Percentiles rank a stretch among this genome's conserved stretches.
Conservation (phyloP, 2,888 invertebrate species). For the Mongoloraphidia duomilia region DNA sequence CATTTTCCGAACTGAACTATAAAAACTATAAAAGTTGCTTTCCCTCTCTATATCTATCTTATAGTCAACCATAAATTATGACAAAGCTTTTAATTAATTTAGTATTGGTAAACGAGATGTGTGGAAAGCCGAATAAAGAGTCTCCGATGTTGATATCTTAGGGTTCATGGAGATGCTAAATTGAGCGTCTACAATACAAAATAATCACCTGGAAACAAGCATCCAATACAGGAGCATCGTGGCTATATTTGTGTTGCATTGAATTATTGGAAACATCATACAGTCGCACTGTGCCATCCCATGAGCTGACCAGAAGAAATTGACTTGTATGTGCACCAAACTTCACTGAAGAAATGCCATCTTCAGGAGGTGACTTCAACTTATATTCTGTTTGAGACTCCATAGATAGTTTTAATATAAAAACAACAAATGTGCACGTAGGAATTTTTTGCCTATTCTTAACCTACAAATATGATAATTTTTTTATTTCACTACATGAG, state of each 20-base stretch:
- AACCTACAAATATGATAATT: too few relatives aligned
- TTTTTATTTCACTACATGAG: too few relatives aligned
- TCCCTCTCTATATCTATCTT: too few relatives aligned
- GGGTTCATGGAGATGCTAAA: too few relatives aligned
- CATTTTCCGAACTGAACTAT: too few relatives aligned
- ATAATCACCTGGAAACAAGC: slow-evolving; percentile 67
- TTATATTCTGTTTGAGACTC: slow-evolving; percentile 79
- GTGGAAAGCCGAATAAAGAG: slow-evolving; percentile 1
- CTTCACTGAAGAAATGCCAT: slow-evolving; percentile 89
- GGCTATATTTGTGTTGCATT: slow-evolving; percentile 76
- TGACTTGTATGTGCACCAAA: slow-evolving; percentile 91
- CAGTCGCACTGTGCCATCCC: slow-evolving; percentile 87
- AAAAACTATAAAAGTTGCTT: too few relatives aligned
- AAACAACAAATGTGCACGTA: too few relatives aligned
- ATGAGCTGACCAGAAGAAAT: slow-evolving; percentile 85
- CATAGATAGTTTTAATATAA: slow-evolving; percentile 29
- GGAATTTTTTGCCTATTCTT: too few relatives aligned
- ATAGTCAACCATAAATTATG: too few relatives aligned
- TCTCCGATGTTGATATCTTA: background rate
- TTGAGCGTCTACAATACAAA: slow-evolving; percentile 6
- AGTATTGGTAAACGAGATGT: too few relatives aligned
- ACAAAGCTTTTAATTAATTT: too few relatives aligned
- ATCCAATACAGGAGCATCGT: slow-evolving; percentile 82
- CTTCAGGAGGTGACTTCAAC: slow-evolving; percentile 78
- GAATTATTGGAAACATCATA: slow-evolving; percentile 85